These are phyloP conservation scores for Parauchenoglanis punctatus DNA, from an alignment of 2,797 vertebrate genomes.

Conservation along the genomic window DNA sequence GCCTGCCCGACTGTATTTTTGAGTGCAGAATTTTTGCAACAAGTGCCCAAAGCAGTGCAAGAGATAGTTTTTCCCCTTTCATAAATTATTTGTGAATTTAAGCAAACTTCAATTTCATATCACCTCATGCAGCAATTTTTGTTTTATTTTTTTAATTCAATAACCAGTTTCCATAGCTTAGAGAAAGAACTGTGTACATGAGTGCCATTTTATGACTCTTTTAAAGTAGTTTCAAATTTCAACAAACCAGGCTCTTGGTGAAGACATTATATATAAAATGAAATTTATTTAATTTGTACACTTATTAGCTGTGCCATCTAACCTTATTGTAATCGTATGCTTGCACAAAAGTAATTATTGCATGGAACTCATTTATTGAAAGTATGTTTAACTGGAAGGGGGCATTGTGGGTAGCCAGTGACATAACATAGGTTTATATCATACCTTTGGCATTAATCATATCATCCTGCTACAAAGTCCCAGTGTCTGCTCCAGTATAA, in stretches of 20 bases:
- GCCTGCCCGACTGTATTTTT: background rate
- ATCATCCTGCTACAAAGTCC: conserved; percentile 3
- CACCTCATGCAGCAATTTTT: background rate
- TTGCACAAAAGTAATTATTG: background rate
- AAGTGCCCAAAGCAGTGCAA: background rate
- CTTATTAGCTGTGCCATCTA: background rate
- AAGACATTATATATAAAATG: background rate
- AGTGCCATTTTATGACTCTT: conserved; percentile 1
- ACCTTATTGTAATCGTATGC: background rate
- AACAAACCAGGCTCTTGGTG: background rate
- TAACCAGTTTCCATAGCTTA: background rate
- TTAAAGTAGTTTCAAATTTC: background rate
- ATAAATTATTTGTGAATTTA: background rate
- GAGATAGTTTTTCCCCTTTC: background rate
- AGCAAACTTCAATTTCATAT: background rate
- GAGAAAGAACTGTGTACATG: background rate
- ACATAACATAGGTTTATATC: background rate
- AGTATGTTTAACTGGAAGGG: background rate
- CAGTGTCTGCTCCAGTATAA: background rate
- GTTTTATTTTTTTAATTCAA: background rate
- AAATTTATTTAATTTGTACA: background rate
- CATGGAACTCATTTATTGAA: background rate
- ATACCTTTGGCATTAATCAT: conserved; percentile 17
- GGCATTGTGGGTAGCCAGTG: background rate
- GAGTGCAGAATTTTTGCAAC: conserved; percentile 16